Percentiles rank a stretch among this genome's conserved stretches.
Evolutionary conservation across 92 coral and sea anemone species (phyloP).

Genomic region (Palythoa heliodiscus): DNA sequence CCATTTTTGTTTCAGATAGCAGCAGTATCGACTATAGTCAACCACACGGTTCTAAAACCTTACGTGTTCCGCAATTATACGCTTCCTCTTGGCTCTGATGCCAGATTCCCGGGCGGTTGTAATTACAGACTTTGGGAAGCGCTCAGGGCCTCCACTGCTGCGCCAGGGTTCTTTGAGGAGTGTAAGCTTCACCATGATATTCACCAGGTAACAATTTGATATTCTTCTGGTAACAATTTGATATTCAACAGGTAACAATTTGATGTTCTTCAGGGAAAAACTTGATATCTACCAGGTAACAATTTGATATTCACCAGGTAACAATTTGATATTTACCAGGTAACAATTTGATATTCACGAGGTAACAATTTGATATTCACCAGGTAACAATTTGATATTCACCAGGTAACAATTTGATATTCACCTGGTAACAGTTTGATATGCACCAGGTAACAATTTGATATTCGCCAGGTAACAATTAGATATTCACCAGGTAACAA

Average conservation of each 20-base stretch:
- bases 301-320: no score
- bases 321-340: conserved; percentile 80
- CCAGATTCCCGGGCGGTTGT: conserved; percentile 91
- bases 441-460: no score
- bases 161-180: conserved; percentile 98
- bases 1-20: conserved; percentile 68
- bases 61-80: conserved; percentile 94
- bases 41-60: conserved; percentile 82
- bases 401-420: conserved; percentile 65
- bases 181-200: conserved; percentile 86
- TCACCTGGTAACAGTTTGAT: no score
- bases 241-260: no score
- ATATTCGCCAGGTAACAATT: no score
- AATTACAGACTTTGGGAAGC: conserved; percentile 94
- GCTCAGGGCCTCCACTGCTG: conserved; percentile 91
- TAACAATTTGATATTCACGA: not conserved
- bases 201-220: conserved; percentile 72
- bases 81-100: conserved; percentile 75
- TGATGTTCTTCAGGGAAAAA: no score
- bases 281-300: no score
- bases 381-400: conserved; percentile 88
- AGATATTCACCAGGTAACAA: no score
- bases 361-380: conserved; percentile 30
- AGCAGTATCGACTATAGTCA: conserved; percentile 92
- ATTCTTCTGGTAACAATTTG: no score